phyloP scores from a whole-genome alignment of 2,113 vertebrate genomes.

The Electrona antarctica region DNA sequence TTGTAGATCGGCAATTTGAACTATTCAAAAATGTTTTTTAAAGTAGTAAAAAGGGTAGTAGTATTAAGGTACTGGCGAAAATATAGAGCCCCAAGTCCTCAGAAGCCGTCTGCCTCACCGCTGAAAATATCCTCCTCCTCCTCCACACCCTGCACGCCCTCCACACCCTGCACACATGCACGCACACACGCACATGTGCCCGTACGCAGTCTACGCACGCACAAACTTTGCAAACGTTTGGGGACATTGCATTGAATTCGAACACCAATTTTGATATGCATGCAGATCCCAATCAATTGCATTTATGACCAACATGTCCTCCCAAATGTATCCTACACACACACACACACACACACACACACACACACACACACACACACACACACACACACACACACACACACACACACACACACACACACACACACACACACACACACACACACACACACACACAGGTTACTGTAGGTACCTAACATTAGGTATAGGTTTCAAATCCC shows the following conservation, averaged over 20 bases:
- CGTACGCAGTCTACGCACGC: background rate
- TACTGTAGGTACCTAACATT: slow-evolving; percentile 45
- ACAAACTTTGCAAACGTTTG: background rate
- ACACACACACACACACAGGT: slow-evolving; percentile 38
- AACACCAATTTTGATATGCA: no score
- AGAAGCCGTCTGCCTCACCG: slow-evolving; percentile 62
- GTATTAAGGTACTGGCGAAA: no score
- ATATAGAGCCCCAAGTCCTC: slow-evolving; percentile 25
- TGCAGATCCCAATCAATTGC: no score
- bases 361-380: background rate
- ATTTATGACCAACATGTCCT: no score
- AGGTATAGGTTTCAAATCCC: slow-evolving; percentile 64
- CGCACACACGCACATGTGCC: background rate
- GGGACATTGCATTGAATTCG: no score
- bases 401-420: background rate
- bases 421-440: slow-evolving; percentile 13
- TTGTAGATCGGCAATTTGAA: no score
- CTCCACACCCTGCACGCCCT: slow-evolving; percentile 41
- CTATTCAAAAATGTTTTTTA: no score
- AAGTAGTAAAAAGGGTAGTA: no score
- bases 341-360: slow-evolving; percentile 20
- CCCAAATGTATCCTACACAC: background rate
- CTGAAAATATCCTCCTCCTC: slow-evolving; percentile 39
- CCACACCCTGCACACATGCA: slow-evolving; percentile 34
- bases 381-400: slow-evolving; percentile 1